phyloP scores from a whole-genome alignment of 2,113 vertebrate genomes.

The Alligator sinensis region DNA sequence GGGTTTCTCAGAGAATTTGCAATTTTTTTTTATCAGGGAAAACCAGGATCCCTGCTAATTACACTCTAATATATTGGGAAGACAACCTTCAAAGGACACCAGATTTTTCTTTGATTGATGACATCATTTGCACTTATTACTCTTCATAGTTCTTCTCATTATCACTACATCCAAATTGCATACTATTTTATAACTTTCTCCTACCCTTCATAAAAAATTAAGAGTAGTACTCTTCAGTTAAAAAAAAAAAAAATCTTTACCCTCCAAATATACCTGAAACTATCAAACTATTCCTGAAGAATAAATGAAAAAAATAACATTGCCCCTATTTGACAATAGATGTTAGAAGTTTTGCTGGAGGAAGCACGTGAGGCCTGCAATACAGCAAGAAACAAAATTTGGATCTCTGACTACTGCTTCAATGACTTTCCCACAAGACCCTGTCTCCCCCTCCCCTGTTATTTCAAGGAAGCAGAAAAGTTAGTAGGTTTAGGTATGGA shows the following conservation, averaged over 20 bases:
- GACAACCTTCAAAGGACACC: background rate
- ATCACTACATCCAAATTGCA: too few species aligned
- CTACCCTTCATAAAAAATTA: too few species aligned
- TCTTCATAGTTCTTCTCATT: background rate
- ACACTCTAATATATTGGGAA: background rate
- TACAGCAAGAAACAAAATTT: background rate
- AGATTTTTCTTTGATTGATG: background rate
- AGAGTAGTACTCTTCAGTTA: background rate
- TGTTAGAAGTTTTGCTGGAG: background rate
- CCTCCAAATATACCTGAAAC: background rate
- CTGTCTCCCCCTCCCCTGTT: background rate
- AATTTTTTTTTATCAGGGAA: too few species aligned
- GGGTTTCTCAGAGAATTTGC: too few species aligned
- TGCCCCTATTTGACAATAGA: background rate
- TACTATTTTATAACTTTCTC: too few species aligned
- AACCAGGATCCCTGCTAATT: too few species aligned
- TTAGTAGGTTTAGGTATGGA: background rate
- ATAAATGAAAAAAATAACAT: background rate
- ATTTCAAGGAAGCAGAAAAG: background rate
- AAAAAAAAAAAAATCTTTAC: background rate
- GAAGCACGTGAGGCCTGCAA: background rate
- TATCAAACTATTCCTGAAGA: background rate
- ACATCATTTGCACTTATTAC: background rate
- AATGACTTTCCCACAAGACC: background rate
- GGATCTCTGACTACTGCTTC: background rate